These are phyloP conservation scores for Nannoperca obscura DNA, from an alignment of 2,797 vertebrate species.

Conservation along the genomic window DNA sequence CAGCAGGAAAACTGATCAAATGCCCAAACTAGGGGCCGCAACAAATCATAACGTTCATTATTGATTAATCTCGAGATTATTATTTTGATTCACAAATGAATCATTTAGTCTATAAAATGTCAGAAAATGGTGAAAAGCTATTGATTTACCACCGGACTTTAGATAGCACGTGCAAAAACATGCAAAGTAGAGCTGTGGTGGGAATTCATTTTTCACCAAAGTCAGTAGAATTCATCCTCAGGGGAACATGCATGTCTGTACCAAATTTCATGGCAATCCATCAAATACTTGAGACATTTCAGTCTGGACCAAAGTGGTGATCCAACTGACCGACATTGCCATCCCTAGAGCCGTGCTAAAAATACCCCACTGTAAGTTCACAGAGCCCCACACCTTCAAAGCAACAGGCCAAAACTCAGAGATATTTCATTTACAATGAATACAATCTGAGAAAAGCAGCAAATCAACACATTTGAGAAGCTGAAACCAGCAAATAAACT, in stretches of 20 bases:
- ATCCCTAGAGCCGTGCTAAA: not conserved
- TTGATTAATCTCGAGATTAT: slow-evolving; percentile 7
- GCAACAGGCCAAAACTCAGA: not conserved
- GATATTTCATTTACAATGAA: not conserved
- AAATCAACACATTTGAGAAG: not conserved
- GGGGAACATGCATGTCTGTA: not conserved
- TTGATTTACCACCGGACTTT: not conserved
- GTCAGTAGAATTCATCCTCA: not conserved
- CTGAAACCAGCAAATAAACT: not conserved
- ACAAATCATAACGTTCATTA: slow-evolving; percentile 17
- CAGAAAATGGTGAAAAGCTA: slow-evolving; percentile 5
- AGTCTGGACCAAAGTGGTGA: not conserved
- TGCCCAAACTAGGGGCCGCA: not conserved
- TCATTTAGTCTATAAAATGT: not conserved
- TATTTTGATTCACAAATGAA: slow-evolving; percentile 10
- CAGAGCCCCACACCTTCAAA: slow-evolving; percentile 12
- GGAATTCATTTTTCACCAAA: not conserved
- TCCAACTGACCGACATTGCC: not conserved
- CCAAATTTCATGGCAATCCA: not conserved
- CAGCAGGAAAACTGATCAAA: slow-evolving; percentile 6
- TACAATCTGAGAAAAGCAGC: not conserved
- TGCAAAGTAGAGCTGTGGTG: not conserved
- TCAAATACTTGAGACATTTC: not conserved
- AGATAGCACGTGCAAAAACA: not conserved
- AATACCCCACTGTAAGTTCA: not conserved